phyloP scores from a whole-genome alignment of 1,140 invertebrate genomes.

The Aphaenogaster floridana region DNA sequence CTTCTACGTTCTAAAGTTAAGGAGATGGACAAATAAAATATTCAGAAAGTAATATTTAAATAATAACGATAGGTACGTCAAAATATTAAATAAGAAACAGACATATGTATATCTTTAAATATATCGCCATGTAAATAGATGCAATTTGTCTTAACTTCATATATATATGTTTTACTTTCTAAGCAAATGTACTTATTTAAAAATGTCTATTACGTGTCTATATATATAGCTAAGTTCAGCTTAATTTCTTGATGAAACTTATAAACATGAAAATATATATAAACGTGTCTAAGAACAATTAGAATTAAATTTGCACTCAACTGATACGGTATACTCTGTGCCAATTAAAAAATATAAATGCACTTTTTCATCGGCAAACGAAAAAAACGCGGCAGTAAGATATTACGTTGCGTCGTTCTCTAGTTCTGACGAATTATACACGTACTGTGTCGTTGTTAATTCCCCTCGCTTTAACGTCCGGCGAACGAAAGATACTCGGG shows the following conservation, averaged over 20 bases:
- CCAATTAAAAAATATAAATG: neutral
- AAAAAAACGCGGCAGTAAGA: constrained; percentile 1
- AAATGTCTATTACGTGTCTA: neutral
- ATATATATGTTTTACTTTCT: neutral
- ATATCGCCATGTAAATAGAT: neutral
- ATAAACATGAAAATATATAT: neutral
- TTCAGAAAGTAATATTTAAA: neutral
- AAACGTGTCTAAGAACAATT: neutral
- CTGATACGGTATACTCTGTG: neutral
- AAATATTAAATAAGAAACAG: neutral
- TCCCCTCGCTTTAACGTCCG: constrained; percentile 64
- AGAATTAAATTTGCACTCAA: neutral
- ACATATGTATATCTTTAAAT: neutral
- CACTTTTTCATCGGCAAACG: neutral
- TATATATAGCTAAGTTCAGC: neutral
- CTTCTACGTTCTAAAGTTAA: neutral
- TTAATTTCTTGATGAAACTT: neutral
- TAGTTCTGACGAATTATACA: constrained; percentile 34
- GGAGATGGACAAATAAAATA: neutral
- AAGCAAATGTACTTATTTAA: neutral
- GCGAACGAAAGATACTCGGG: constrained; percentile 66
- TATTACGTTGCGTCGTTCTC: neutral
- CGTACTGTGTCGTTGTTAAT: constrained; percentile 67
- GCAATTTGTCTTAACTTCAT: neutral
- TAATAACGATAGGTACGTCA: neutral